Conservation (phyloP, 2,888 invertebrate species). For the Netelia virgata region DNA sequence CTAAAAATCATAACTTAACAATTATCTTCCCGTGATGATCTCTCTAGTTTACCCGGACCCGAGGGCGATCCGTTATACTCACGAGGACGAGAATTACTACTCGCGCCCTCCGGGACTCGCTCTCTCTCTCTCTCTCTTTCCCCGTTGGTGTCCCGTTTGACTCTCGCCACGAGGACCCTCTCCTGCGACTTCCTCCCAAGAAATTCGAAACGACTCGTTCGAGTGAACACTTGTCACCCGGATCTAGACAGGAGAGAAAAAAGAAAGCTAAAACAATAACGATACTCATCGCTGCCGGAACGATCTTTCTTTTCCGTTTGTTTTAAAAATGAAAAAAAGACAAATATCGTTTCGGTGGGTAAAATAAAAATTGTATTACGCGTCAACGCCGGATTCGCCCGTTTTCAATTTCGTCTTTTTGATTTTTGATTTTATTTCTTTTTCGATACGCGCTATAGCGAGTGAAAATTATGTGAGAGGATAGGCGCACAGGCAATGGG, state of each 20-base stretch:
- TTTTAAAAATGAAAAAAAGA: neutral
- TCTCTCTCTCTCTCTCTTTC: constrained; percentile 10
- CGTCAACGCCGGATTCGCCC: neutral
- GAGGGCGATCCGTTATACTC: constrained; percentile 58
- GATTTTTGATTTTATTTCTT: neutral
- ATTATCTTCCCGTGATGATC: constrained; percentile 56
- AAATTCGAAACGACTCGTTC: constrained; percentile 43
- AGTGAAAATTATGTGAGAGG: constrained; percentile 67
- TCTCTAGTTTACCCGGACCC: constrained; percentile 50
- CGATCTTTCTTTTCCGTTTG: constrained; percentile 1
- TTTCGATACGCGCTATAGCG: constrained; percentile 47
- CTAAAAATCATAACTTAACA: constrained; percentile 62
- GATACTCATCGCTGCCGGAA: constrained; percentile 21
- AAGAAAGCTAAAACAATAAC: constrained; percentile 6
- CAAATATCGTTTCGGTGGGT: neutral
- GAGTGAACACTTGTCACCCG: constrained; percentile 24
- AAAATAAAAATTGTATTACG: constrained; percentile 30
- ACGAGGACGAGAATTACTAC: constrained; percentile 56
- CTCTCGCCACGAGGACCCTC: constrained; percentile 2
- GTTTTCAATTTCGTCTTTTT: too few species aligned
- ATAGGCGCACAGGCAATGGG: neutral
- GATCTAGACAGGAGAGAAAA: constrained; percentile 9
- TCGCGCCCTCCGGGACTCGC: constrained; percentile 48
- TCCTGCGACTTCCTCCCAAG: constrained; percentile 38
- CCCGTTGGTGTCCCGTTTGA: constrained; percentile 16